phyloP scores from a whole-genome alignment of 2,113 vertebrate species.

The Guaruba guarouba region DNA sequence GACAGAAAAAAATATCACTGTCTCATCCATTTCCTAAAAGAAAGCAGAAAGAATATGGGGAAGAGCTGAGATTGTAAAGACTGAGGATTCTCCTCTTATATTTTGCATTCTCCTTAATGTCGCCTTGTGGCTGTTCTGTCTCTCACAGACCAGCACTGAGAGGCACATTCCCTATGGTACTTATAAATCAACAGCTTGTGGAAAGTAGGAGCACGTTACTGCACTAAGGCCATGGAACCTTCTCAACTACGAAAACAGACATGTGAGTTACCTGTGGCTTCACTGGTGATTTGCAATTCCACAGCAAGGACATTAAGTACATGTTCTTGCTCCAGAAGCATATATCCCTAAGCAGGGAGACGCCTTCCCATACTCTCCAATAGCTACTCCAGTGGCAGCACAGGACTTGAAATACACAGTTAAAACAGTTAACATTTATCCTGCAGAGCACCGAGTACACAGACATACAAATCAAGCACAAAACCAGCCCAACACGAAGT shows the following conservation, averaged over 20 bases:
- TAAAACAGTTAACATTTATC: not conserved
- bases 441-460: not conserved
- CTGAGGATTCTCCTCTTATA: not conserved
- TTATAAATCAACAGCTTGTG: not conserved
- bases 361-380: not conserved
- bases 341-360: not conserved
- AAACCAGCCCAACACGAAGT: not conserved
- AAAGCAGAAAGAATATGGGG: not conserved
- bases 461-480: not conserved
- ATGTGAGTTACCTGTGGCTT: not conserved
- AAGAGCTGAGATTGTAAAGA: not conserved
- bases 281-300: not conserved
- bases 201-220: not conserved
- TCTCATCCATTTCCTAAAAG: not conserved
- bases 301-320: not conserved
- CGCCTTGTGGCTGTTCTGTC: not conserved
- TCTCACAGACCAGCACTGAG: not conserved
- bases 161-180: not conserved
- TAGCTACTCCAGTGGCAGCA: not conserved
- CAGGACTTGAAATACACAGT: not conserved
- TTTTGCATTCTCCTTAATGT: not conserved
- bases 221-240: not conserved
- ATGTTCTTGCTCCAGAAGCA: not conserved
- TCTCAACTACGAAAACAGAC: not conserved
- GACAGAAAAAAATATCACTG: not conserved